Conservation (phyloP, 2,113 vertebrate genomes). For the Bambusicola thoracicus region DNA sequence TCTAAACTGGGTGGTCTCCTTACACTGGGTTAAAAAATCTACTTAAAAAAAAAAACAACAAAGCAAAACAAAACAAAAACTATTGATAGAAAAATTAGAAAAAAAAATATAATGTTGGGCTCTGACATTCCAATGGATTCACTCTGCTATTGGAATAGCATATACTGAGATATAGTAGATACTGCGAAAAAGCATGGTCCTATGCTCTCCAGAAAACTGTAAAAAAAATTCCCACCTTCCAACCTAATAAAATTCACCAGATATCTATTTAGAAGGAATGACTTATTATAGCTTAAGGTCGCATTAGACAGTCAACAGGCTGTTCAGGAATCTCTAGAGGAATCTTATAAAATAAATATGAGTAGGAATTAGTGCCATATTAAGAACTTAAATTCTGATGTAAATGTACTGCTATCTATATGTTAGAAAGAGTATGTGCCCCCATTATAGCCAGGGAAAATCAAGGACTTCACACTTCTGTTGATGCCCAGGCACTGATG, state of each 20-base stretch:
- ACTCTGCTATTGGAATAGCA: background rate
- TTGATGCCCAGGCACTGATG: background rate
- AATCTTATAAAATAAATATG: background rate
- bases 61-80: no score
- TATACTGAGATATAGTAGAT: no score
- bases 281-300: background rate
- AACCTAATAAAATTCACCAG: background rate
- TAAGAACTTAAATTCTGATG: background rate
- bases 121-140: background rate
- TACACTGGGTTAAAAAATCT: rapidly evolving
- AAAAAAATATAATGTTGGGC: background rate
- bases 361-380: background rate
- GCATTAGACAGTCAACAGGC: background rate
- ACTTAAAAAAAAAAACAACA: no score
- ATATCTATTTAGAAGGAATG: background rate
- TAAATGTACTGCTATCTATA: background rate
- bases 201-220: background rate
- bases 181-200: background rate
- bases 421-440: background rate
- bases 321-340: background rate
- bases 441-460: background rate
- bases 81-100: background rate
- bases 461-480: background rate
- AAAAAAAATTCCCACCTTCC: background rate
- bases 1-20: background rate